Evolutionary conservation across 2,888 invertebrate species (phyloP), one percentile per base, ranked within the genome.

Genomic region (Sisyra nigra): DNA sequence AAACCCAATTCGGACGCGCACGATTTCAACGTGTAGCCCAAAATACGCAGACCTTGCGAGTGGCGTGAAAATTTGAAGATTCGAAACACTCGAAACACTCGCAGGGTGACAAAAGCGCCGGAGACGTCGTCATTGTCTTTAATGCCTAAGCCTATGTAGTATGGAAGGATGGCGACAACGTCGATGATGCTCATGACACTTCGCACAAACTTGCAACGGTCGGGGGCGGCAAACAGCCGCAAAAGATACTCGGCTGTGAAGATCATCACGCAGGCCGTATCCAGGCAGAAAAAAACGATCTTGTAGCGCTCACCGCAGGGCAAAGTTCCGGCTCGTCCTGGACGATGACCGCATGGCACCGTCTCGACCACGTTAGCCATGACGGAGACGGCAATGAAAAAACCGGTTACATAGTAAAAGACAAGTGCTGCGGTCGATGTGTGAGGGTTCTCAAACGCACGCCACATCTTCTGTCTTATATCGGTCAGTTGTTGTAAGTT

Each of bases 21-120:
- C 47, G 92, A 92, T 71, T 98, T 98, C 51, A 99, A 76, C 47
- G 98, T 99, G 68, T 99, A 99, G 49, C 98, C 98, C 53, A 99
- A 78, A 63, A 99, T 99, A 51, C 98, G 76, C 46, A 99, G 72
- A 44, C 98, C 98, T 69, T 96, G 96, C 51, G 97, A 98, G 70
- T 99, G 98, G 52, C 98, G 80, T 50, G 97, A 97, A 71, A 99
- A 99, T 72, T 99, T 98, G 76, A 98, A 99, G 65, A 98, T 98
- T 63, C 98, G 84, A 74, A 98, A 99, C 56, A 99, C 98, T 55
- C 98, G 79, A 70, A 99, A 99, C 61, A 98, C 98, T 59, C 98
- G 72, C 54, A 99, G 74, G 50, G 97, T 98, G 52, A 98, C 97
- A 68, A 98, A 99, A 45, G 98, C 97, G 47, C 97, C 97, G 49